phyloP scores from a whole-genome alignment of 2,113 vertebrate genomes.

The Epinephelus fuscoguttatus region DNA sequence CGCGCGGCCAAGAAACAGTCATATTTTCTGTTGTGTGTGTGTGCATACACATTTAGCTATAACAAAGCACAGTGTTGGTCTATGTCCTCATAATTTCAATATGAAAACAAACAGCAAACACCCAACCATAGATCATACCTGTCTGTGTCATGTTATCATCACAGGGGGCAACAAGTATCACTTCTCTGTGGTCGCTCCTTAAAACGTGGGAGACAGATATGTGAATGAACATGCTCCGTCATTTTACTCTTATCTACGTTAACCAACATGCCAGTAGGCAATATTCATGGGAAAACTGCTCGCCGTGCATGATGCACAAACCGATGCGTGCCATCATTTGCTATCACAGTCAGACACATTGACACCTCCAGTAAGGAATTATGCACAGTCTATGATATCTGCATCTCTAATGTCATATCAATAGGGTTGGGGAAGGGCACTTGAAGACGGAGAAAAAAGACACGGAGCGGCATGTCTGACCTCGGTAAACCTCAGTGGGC shows the following conservation, averaged over 20 bases:
- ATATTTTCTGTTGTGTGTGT: background rate
- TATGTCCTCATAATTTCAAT: background rate
- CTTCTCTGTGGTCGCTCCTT: background rate
- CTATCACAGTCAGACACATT: slow-evolving; percentile 15
- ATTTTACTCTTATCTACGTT: slow-evolving; percentile 14
- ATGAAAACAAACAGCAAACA: background rate
- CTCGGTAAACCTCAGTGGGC: slow-evolving; percentile 23
- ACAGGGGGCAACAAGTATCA: slow-evolving; percentile 37
- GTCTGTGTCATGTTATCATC: slow-evolving; percentile 24
- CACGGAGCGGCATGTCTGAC: background rate
- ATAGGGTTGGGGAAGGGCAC: background rate
- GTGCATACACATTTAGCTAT: background rate
- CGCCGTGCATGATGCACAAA: background rate
- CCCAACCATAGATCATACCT: background rate
- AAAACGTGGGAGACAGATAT: background rate
- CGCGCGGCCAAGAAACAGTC: slow-evolving; percentile 9
- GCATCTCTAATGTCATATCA: slow-evolving; percentile 43
- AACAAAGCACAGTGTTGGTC: background rate
- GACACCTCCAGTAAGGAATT: slow-evolving; percentile 13
- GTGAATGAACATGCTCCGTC: background rate
- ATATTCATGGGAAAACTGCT: background rate
- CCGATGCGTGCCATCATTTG: slow-evolving; percentile 30
- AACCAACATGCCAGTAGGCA: slow-evolving; percentile 13
- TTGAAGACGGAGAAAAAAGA: background rate
- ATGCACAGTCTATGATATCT: slow-evolving; percentile 39